A percentile compares a stretch with the other conserved stretches of the same genome.
phyloP scores from a whole-genome alignment of 1,140 invertebrate species.

The Drosophila virilis region DNA sequence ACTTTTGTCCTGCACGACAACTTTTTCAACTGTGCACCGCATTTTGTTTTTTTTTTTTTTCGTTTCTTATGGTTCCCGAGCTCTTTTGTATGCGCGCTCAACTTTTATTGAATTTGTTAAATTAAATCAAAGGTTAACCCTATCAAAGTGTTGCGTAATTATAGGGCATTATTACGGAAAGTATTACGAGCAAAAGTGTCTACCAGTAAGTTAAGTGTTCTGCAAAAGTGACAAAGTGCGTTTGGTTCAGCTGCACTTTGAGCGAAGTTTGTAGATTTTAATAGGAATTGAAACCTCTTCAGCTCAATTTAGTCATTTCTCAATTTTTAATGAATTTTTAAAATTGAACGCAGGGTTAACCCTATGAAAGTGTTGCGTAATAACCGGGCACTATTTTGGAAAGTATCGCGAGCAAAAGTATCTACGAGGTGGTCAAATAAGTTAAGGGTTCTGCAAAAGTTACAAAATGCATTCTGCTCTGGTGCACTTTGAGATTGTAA shows the following conservation, averaged over 20 bases:
- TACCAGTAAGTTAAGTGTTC: background rate
- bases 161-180: constrained; percentile 3
- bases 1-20: constrained; percentile 52
- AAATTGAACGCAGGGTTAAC: constrained; percentile 73
- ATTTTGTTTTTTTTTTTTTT: constrained; percentile 17
- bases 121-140: constrained; percentile 75
- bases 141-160: constrained; percentile 38
- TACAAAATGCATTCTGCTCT: background rate
- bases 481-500: too few relatives aligned
- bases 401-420: background rate
- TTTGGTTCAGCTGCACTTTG: too few relatives aligned
- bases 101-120: constrained; percentile 69
- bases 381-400: constrained; percentile 4
- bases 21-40: background rate
- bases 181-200: background rate
- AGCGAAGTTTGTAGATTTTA: too few relatives aligned
- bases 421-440: background rate
- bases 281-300: too few relatives aligned
- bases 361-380: constrained; percentile 46
- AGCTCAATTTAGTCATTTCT: background rate
- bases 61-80: constrained; percentile 13
- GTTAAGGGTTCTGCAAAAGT: background rate
- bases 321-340: constrained; percentile 63
- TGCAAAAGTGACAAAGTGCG: background rate
- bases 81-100: constrained; percentile 30